Evolutionary conservation across 2,888 invertebrate species (phyloP).

Genomic region (Drosophila ustulata): DNA sequence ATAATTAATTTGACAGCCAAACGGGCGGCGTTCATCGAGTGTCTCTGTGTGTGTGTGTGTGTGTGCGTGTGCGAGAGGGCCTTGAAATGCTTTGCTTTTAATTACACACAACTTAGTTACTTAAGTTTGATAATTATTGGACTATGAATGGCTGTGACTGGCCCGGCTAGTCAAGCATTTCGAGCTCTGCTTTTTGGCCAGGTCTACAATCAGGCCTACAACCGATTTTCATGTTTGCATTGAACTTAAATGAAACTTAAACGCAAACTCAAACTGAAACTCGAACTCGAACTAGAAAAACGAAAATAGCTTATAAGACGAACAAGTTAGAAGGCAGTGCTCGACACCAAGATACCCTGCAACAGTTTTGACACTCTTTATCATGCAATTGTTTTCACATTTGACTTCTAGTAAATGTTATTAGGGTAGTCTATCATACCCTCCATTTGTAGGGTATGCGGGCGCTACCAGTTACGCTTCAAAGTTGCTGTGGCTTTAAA

Average conservation of each 20-base stretch:
- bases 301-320: not conserved
- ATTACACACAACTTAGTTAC: conserved; percentile 47
- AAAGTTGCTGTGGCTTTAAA: conserved; percentile 8
- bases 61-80: conserved; percentile 26
- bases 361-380: not conserved
- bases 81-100: conserved; percentile 57
- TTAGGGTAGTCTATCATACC: not conserved
- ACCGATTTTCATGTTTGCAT: conserved; percentile 52
- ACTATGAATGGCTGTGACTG: conserved; percentile 54
- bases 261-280: conserved; percentile 23
- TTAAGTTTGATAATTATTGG: conserved; percentile 65
- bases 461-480: conserved; percentile 21
- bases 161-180: conserved; percentile 28
- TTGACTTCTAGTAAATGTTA: not conserved
- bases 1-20: conserved; percentile 51
- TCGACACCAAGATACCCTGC: not conserved
- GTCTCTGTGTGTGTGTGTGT: not conserved
- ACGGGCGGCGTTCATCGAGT: conserved; percentile 1
- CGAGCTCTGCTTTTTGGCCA: conserved; percentile 25
- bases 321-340: not conserved
- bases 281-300: conserved; percentile 33
- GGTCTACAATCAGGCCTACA: conserved; percentile 19
- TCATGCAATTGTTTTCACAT: not conserved
- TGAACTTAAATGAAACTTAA: conserved; percentile 62
- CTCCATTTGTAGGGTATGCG: conserved; percentile 14